phyloP scores from a whole-genome alignment of 2,113 vertebrate genomes.

The Eublepharis macularius region DNA sequence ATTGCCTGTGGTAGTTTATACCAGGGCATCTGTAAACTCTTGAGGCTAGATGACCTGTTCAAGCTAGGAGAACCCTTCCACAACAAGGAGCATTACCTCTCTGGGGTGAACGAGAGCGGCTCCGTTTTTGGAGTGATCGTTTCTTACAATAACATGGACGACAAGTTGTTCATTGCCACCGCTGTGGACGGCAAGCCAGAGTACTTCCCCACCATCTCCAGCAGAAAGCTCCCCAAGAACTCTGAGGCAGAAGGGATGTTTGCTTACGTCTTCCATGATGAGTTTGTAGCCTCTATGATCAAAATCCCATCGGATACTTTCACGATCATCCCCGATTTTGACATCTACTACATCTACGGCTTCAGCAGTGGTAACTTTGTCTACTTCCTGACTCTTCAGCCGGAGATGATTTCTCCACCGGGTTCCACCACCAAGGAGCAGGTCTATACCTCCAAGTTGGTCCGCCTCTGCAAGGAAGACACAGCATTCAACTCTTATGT shows the following conservation, averaged over 20 bases:
- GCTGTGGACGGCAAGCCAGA: slow-evolving; percentile 97
- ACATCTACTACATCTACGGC: slow-evolving; percentile 98
- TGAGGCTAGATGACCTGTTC: slow-evolving; percentile 96
- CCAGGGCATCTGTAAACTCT: slow-evolving; percentile 97
- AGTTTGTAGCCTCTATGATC: slow-evolving; percentile 98
- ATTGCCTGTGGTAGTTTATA: slow-evolving; percentile 96
- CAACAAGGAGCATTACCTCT: slow-evolving; percentile 98
- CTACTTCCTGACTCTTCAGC: slow-evolving; percentile 96
- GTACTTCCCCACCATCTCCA: slow-evolving; percentile 98
- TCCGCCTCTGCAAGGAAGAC: slow-evolving; percentile 95
- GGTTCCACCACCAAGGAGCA: slow-evolving; percentile 92
- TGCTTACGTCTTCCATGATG: slow-evolving; percentile 96
- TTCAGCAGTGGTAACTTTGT: slow-evolving; percentile 98
- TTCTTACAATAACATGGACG: slow-evolving; percentile 90
- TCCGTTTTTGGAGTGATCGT: slow-evolving; percentile 97
- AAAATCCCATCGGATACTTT: slow-evolving; percentile 98
- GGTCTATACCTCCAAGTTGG: slow-evolving; percentile 97
- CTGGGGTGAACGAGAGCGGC: slow-evolving; percentile 95
- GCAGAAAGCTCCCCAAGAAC: slow-evolving; percentile 93
- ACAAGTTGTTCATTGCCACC: slow-evolving; percentile 96
- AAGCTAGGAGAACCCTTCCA: slow-evolving; percentile 97
- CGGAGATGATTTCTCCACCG: slow-evolving; percentile 93
- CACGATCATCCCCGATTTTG: slow-evolving; percentile 96
- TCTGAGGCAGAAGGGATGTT: slow-evolving; percentile 98
- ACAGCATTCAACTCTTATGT: slow-evolving; percentile 97